Evolutionary conservation across 2,113 vertebrate species (phyloP).

Genomic region (Embiotoca jacksoni): DNA sequence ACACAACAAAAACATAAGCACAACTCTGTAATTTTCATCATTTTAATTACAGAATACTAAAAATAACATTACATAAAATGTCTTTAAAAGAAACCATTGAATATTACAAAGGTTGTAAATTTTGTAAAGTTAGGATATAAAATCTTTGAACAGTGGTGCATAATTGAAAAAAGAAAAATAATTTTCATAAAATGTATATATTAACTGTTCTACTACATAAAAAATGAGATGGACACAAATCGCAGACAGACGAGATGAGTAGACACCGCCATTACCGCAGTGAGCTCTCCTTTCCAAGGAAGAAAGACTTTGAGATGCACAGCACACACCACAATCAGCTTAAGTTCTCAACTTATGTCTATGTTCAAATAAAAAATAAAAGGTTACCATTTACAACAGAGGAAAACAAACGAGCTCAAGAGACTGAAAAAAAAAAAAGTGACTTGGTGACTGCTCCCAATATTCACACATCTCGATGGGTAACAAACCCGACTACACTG

Average conservation of each 20-base stretch:
- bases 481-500: constrained; percentile 68
- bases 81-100: constrained; percentile 86
- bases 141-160: constrained; percentile 87
- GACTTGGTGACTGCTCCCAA: constrained; percentile 81
- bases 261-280: constrained; percentile 71
- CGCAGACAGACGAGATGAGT: constrained; percentile 81
- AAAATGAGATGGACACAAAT: constrained; percentile 80
- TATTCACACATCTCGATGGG: constrained; percentile 63
- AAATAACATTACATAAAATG: constrained; percentile 87
- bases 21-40: constrained; percentile 68
- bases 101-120: constrained; percentile 87
- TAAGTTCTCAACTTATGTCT: constrained; percentile 70
- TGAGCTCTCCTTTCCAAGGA: constrained; percentile 71
- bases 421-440: constrained; percentile 79
- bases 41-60: constrained; percentile 88
- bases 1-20: background rate
- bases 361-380: constrained; percentile 51
- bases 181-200: constrained; percentile 85
- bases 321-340: constrained; percentile 77
- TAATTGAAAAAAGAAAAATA: constrained; percentile 84
- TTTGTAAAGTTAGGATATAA: constrained; percentile 87
- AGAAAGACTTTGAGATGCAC: constrained; percentile 77
- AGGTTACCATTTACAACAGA: constrained; percentile 72
- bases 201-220: constrained; percentile 85
- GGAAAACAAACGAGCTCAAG: constrained; percentile 50